Conservation (phyloP, 2,888 invertebrate genomes). For the Agrochola circellaris region DNA sequence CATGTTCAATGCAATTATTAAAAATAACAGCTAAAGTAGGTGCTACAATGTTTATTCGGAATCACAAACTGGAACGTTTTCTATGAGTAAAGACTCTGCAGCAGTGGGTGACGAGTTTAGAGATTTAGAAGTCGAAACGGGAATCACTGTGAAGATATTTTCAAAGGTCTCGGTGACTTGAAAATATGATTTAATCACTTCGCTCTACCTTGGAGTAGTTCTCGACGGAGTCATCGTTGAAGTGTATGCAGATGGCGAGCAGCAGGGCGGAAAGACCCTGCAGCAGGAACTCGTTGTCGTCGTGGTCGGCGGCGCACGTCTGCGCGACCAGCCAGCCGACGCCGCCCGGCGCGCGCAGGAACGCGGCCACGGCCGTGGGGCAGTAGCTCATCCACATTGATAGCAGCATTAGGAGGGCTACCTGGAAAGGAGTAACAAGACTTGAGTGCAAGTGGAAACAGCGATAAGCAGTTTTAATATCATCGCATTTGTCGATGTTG, state of each 20-base stretch:
- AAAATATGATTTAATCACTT: too few relatives aligned
- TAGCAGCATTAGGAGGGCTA: conserved; percentile 97
- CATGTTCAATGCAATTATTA: too few relatives aligned
- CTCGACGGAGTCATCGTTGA: conserved; percentile 95
- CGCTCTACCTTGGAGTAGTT: conserved; percentile 92
- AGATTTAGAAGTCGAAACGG: too few relatives aligned
- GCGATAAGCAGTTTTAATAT: too few relatives aligned
- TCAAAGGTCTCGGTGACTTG: background rate
- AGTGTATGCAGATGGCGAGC: conserved; percentile 97
- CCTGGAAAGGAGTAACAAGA: conserved; percentile 74
- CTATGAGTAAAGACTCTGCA: too few relatives aligned
- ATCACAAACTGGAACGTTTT: too few relatives aligned
- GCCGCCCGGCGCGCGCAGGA: conserved; percentile 94
- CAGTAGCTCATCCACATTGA: conserved; percentile 97
- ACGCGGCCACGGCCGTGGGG: conserved; percentile 94
- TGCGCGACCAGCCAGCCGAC: conserved; percentile 96
- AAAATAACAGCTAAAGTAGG: too few relatives aligned
- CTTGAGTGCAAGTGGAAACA: too few relatives aligned
- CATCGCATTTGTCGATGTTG: too few relatives aligned
- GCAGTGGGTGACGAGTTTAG: too few relatives aligned
- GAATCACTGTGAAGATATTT: too few relatives aligned
- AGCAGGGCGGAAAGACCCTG: conserved; percentile 97
- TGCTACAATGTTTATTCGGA: too few relatives aligned
- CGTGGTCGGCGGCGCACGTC: conserved; percentile 95
- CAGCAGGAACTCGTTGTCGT: conserved; percentile 96